phyloP scores from a whole-genome alignment of 2,113 vertebrate species.

The Brachyhypopomus gauderio region DNA sequence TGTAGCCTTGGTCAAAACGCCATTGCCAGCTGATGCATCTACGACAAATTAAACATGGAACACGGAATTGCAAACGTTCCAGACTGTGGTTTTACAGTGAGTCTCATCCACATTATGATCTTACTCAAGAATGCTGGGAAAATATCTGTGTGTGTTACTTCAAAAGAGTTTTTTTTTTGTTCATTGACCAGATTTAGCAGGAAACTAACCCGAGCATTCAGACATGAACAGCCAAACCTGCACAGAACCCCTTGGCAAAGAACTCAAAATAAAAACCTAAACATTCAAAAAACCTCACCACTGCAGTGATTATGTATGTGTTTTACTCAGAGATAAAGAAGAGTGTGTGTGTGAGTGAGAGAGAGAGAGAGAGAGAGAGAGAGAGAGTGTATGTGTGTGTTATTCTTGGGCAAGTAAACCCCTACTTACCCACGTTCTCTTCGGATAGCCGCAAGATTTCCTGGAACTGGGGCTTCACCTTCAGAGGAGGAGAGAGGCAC shows the following conservation, averaged over 20 bases:
- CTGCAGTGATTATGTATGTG: slow-evolving; percentile 27
- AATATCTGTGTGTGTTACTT: neutral
- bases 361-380: too few relatives aligned
- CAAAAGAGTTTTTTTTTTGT: neutral
- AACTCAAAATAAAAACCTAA: slow-evolving; percentile 42
- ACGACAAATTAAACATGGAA: slow-evolving; percentile 42
- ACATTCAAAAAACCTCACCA: slow-evolving; percentile 62
- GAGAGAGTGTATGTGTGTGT: slow-evolving; percentile 36
- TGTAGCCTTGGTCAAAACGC: slow-evolving; percentile 96
- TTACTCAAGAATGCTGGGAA: neutral
- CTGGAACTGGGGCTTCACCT: slow-evolving; percentile 99
- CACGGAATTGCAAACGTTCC: neutral
- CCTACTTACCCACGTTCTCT: slow-evolving; percentile 91
- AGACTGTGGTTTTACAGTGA: neutral
- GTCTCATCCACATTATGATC: neutral
- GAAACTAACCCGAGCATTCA: neutral
- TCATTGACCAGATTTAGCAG: neutral
- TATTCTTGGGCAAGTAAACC: slow-evolving; percentile 47
- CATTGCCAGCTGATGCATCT: slow-evolving; percentile 90
- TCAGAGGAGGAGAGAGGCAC: slow-evolving; percentile 44
- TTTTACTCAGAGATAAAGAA: slow-evolving; percentile 1
- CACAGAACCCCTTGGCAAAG: slow-evolving; percentile 49
- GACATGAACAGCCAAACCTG: neutral
- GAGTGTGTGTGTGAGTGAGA: slow-evolving; percentile 40
- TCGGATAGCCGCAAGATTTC: slow-evolving; percentile 97